phyloP scores from a whole-genome alignment of 2,888 invertebrate genomes.

The Stegana nigrithorax region DNA sequence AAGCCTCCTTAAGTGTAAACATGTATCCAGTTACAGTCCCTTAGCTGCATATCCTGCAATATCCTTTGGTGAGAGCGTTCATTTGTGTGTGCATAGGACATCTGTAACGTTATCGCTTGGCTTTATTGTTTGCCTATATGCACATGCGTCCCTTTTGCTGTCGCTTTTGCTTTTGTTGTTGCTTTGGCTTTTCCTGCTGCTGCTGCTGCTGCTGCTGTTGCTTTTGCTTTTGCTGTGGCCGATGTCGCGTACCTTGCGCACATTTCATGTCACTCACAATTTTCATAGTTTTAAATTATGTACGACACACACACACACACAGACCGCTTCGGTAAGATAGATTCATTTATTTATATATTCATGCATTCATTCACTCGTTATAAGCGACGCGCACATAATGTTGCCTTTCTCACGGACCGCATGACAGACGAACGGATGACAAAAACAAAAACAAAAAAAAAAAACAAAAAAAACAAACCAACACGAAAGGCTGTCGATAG shows the following conservation, averaged over 20 bases:
- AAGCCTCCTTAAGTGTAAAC: constrained; percentile 8
- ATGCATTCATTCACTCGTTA: constrained; percentile 31
- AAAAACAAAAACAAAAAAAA: too few relatives aligned
- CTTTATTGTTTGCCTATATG: constrained; percentile 35
- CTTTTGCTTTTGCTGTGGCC: not conserved
- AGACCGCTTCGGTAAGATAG: constrained; percentile 23
- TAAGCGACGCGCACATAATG: constrained; percentile 34
- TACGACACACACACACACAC: too few relatives aligned
- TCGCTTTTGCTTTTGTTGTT: not conserved
- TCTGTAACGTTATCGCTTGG: constrained; percentile 54
- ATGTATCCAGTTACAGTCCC: constrained; percentile 33
- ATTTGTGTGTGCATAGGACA: constrained; percentile 43
- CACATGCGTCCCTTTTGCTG: constrained; percentile 31
- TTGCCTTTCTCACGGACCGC: constrained; percentile 31
- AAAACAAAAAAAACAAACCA: too few relatives aligned
- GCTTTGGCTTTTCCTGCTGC: constrained; percentile 20
- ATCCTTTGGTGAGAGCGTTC: constrained; percentile 4
- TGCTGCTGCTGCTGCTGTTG: constrained; percentile 1
- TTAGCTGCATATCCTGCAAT: constrained; percentile 14
- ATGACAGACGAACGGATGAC: not conserved
- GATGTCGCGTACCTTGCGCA: constrained; percentile 12
- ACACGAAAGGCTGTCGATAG: too few relatives aligned
- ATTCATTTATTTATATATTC: constrained; percentile 47
- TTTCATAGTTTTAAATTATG: constrained; percentile 39
- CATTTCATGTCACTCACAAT: constrained; percentile 46